A percentile compares a stretch with the other conserved stretches of the same genome.
phyloP scores from a whole-genome alignment of 2,113 vertebrate species.

The Antechinus flavipes region DNA sequence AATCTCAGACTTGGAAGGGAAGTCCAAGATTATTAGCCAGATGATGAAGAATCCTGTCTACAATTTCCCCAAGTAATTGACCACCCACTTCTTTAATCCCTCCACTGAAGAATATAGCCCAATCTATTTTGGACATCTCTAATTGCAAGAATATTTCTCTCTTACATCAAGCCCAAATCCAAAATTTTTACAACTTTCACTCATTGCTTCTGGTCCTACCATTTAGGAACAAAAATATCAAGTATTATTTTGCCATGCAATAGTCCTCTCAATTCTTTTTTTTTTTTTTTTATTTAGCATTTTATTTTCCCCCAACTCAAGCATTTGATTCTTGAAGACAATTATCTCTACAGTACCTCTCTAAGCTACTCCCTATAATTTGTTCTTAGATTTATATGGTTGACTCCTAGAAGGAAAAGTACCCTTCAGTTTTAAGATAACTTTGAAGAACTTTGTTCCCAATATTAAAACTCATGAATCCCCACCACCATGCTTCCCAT shows the following conservation, averaged over 20 bases:
- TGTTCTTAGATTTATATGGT: neutral
- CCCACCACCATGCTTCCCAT: neutral
- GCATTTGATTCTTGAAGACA: neutral
- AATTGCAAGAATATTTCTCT: neutral
- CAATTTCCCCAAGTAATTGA: neutral
- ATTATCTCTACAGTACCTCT: neutral
- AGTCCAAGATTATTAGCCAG: neutral
- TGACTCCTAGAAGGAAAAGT: neutral
- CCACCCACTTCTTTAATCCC: neutral
- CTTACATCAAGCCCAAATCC: neutral
- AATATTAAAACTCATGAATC: neutral
- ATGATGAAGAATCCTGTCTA: neutral
- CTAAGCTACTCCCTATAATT: neutral
- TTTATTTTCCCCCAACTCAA: too few relatives aligned
- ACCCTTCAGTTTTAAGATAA: neutral
- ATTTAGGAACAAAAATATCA: neutral
- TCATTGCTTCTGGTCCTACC: neutral
- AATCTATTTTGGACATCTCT: neutral
- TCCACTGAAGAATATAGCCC: neutral
- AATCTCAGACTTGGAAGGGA: neutral
- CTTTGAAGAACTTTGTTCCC: neutral
- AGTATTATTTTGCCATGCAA: neutral
- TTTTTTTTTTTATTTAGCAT: too few relatives aligned
- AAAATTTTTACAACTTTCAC: neutral
- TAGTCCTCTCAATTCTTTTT: neutral